Evolutionary conservation across 1,140 invertebrate species (phyloP).

Genomic region (Drosophila bocki): DNA sequence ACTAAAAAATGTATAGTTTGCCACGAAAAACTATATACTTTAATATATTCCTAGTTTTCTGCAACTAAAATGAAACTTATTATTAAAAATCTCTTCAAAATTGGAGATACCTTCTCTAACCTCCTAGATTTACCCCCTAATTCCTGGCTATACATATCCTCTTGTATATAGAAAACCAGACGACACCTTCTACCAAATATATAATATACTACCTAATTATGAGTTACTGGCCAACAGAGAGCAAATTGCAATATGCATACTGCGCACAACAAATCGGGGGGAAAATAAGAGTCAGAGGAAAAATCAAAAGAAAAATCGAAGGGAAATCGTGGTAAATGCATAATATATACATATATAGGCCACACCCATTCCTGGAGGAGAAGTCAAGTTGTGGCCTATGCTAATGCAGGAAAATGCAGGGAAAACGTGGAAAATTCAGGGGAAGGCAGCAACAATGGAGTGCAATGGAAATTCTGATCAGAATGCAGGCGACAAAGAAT

Average conservation of each 20-base stretch:
- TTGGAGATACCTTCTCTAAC: neutral
- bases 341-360: constrained; percentile 49
- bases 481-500: constrained; percentile 56
- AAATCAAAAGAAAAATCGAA: constrained; percentile 2
- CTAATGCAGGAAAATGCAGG: constrained; percentile 52
- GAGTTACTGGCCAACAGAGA: constrained; percentile 24
- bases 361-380: constrained; percentile 56
- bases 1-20: too few relatives aligned
- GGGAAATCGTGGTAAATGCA: constrained; percentile 30
- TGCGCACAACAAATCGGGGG: constrained; percentile 24
- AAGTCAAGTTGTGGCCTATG: constrained; percentile 58
- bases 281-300: constrained; percentile 3
- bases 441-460: constrained; percentile 51
- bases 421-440: constrained; percentile 31
- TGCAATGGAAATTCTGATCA: constrained; percentile 45
- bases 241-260: constrained; percentile 20
- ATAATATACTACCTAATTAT: constrained; percentile 42
- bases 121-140: neutral
- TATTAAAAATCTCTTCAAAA: neutral
- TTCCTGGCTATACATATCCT: neutral
- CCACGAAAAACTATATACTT: too few relatives aligned
- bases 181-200: constrained; percentile 21
- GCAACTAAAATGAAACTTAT: neutral
- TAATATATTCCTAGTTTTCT: too few relatives aligned
- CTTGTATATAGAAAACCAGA: constrained; percentile 11